Conservation (phyloP, 35 echinoderm and acorn worm genomes). For the Apostichopus californicus region DNA sequence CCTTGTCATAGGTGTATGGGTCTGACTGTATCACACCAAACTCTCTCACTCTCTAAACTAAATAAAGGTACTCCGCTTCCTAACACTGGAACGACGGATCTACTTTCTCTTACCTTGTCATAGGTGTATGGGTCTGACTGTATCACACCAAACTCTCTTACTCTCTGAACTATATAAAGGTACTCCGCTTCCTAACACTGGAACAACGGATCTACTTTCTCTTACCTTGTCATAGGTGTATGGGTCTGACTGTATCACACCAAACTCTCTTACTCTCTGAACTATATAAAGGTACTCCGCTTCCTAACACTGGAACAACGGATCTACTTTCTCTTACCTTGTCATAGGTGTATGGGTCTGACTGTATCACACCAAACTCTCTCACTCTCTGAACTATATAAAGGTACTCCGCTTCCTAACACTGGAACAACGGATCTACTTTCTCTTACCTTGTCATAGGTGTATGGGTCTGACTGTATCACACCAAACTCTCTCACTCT, state of each 20-base stretch:
- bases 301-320: no score
- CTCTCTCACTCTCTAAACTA: background rate
- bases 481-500: background rate
- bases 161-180: no score
- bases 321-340: conserved; percentile 60
- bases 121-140: conserved; percentile 77
- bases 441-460: no score
- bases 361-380: conserved; percentile 49
- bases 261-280: background rate
- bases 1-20: conserved; percentile 98
- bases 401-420: no score
- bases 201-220: background rate
- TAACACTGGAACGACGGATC: no score
- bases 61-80: no score
- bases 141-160: conserved; percentile 47
- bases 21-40: conserved; percentile 53
- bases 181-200: no score
- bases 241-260: conserved; percentile 54
- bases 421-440: no score
- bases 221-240: conserved; percentile 99
- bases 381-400: no score
- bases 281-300: no score
- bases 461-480: no score
- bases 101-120: conserved; percentile 78
- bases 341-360: conserved; percentile 89